Conservation (phyloP, 64 coral and sea anemone species). For the Actinia tenebrosa region DNA sequence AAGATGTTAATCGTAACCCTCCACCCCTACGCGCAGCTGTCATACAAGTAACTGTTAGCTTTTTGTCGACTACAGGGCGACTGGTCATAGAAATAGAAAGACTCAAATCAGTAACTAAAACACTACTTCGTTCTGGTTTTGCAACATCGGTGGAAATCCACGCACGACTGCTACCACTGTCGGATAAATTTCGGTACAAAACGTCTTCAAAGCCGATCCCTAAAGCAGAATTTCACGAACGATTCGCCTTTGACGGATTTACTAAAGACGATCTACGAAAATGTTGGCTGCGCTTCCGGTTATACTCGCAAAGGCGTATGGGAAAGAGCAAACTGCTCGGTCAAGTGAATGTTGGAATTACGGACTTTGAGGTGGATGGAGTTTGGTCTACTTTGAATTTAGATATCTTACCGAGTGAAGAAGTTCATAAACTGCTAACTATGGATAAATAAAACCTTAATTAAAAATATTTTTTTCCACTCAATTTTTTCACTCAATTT, state of each 20-base stretch:
- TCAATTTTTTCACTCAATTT: too few relatives aligned
- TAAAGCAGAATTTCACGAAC: conserved; percentile 36
- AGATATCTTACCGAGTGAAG: conserved; percentile 19
- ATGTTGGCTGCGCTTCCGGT: conserved; percentile 42
- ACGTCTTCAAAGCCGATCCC: conserved; percentile 17
- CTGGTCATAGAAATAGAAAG: not conserved
- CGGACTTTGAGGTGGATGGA: conserved; percentile 50
- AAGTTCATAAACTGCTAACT: conserved; percentile 9
- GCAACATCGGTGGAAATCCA: not conserved
- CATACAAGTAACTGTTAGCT: not conserved
- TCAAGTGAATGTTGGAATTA: conserved; percentile 36
- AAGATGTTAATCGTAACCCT: not conserved
- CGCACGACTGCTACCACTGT: not conserved
- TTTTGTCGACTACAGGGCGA: not conserved
- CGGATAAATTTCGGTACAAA: conserved; percentile 41
- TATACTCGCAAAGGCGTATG: conserved; percentile 38
- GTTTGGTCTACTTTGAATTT: conserved; percentile 31
- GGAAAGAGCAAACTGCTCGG: conserved; percentile 35
- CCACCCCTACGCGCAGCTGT: not conserved
- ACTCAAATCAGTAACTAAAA: not conserved
- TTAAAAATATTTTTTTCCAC: too few relatives aligned
- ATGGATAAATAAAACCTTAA: not conserved
- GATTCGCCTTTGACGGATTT: conserved; percentile 43
- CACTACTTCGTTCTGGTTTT: not conserved
- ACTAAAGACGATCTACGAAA: conserved; percentile 31